Evolutionary conservation across 2,888 invertebrate species (phyloP), one percentile per base, ranked within the genome.

Genomic region (Synanthedon myopaeformis): DNA sequence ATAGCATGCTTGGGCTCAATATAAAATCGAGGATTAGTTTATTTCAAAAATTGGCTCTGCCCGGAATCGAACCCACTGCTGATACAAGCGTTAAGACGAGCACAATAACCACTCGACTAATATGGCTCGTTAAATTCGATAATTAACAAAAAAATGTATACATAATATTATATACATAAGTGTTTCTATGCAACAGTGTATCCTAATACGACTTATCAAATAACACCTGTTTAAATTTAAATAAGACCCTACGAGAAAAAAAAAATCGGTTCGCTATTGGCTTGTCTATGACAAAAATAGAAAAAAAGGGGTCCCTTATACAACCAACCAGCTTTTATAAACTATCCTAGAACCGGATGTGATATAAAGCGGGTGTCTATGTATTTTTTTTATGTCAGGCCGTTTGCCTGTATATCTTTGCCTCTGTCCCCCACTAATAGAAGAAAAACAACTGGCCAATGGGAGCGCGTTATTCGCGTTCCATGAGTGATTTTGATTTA

Each of bases 401-500:
- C 59, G 59, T 51, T 51, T 58, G 52, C 49, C 52, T 53, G 51
- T 17, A 48, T 23, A 52, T 58, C 60, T 48, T 55, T 56, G 53
- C 57, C 56, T 49, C 51, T 58, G 57, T 55, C 59, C 67, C 67
- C 66, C 63, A 62, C 59, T 57, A 53, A 61, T 60, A 59, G 60
- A 62, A 57, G 59, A 61, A 62, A 61, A 60, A 61, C 59, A 49
- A 51, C 54, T 58, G 59, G 54, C 72, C 72, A 69, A 73, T 73
- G 55, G 62, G 61, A 58, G 59, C 49, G 56, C 61, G 53, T 56
- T 52, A 54, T 41, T 53, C 58, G 57, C 61, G 58, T 61, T 61
- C 65, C 63, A 61, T 58, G 49, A 45, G 51, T 55, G 57, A 63
- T 62, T 71, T 69, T 69, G 67, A 72, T 70, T 70, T 69, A 71